phyloP scores from a whole-genome alignment of 2,797 vertebrate species.

The Cyprinella venusta region DNA sequence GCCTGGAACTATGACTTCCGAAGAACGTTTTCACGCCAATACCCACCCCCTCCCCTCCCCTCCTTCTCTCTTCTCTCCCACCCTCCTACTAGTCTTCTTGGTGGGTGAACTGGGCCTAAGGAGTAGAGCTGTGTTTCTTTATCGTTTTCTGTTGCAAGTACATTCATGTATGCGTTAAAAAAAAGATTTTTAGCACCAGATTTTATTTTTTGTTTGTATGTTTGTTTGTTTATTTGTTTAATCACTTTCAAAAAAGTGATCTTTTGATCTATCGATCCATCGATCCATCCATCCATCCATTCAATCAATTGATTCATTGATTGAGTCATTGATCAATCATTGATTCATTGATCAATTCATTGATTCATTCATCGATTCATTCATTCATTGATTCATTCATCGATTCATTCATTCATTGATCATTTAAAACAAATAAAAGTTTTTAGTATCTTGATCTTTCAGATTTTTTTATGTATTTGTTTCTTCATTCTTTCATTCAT shows the following conservation, averaged over 20 bases:
- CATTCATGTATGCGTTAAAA: not conserved
- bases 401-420: no score
- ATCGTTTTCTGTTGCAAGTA: constrained; percentile 52
- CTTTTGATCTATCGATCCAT: no score
- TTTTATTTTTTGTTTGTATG: not conserved
- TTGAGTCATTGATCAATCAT: no score
- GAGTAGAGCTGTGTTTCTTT: constrained; percentile 67
- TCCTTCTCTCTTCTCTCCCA: constrained; percentile 49
- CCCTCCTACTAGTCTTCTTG: constrained; percentile 54
- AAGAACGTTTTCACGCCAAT: constrained; percentile 80
- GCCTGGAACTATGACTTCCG: constrained; percentile 82
- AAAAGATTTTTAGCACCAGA: not conserved
- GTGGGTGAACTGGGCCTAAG: constrained; percentile 58
- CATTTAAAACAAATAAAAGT: not conserved
- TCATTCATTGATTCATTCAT: not conserved
- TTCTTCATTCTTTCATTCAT: not conserved
- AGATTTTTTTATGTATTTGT: not conserved
- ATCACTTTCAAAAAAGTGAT: not conserved
- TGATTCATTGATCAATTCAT: not conserved
- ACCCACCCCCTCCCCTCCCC: constrained; percentile 50
- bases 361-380: not conserved
- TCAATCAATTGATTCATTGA: not conserved
- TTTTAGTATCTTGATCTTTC: not conserved
- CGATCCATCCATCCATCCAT: not conserved
- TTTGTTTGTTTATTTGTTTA: not conserved